Evolutionary conservation across 2,113 vertebrate genomes (phyloP), one percentile per base, ranked within the genome.

Genomic region (Limnothrissa miodon): DNA sequence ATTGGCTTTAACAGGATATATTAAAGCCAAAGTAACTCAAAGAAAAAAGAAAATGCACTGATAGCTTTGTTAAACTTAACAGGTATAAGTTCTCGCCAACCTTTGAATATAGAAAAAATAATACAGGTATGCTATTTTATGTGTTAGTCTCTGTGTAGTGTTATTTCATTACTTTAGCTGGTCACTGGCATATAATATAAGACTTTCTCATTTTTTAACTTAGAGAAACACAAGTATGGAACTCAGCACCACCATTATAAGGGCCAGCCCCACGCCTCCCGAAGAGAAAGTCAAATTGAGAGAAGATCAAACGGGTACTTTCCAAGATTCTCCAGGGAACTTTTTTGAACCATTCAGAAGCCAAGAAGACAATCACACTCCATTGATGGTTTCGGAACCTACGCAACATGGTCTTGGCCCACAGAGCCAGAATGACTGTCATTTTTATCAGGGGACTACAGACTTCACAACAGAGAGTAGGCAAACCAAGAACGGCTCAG

Each of bases 211-310:
- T 78, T 90, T 45, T 81, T 2, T 3, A 51, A 2, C 21, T 21
- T 91, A 98, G 98, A 93, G 25, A 59, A 94, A 96, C 85, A 85
- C 89, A 59, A 90, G 89, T 46, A 92, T 93, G 92, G 93, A 95
- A 0, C 89, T 99, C 84, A 99, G 97, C 89, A 97, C 97, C 83
- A 99, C 97, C 78, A 96, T 99, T 89, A 90, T 99, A 90, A 91
- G 88, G 86, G 93, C 95, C 82, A 99, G 97, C 88, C 97, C 97
- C 39, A 90, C 94, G 78, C 95, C 96, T 70, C 91, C 87, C 0
- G 84, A 93, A 83, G 96, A 96, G 9, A 86, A 86, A 7, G 80
- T 90, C 33, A 21, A 83, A 8, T 84, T 39, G 79, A 80, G 88
- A 81, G 89, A 83, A 33, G 83, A 33, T 29, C 45, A 51, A 5